phyloP scores from a whole-genome alignment of 2,113 vertebrate species.

The Tetrao urogallus region DNA sequence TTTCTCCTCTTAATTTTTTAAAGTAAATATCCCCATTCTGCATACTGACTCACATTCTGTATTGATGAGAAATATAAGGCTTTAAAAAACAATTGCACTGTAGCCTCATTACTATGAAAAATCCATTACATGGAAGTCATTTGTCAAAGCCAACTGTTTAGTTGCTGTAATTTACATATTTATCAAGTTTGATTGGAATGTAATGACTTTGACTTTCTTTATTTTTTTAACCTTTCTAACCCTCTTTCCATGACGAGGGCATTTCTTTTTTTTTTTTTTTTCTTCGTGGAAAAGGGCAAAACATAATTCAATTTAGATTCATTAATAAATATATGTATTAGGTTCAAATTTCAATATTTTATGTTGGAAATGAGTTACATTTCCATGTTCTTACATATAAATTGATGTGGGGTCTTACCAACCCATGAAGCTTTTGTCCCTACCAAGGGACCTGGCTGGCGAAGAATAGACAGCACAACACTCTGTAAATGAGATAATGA shows the following conservation, averaged over 20 bases:
- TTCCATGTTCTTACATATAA: neutral
- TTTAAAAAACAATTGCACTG: slow-evolving; percentile 82
- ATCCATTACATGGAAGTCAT: slow-evolving; percentile 85
- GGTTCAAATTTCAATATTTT: neutral
- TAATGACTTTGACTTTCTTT: slow-evolving; percentile 81
- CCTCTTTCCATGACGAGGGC: slow-evolving; percentile 50
- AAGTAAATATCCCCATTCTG: slow-evolving; percentile 19
- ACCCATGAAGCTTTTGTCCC: neutral
- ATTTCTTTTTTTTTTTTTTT: slow-evolving; percentile 29
- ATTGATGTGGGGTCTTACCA: neutral
- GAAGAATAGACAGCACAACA: neutral
- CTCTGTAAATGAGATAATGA: neutral
- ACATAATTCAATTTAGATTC: slow-evolving; percentile 64
- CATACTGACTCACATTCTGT: slow-evolving; percentile 29
- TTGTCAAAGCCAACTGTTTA: slow-evolving; percentile 87
- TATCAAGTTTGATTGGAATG: slow-evolving; percentile 89
- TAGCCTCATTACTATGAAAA: slow-evolving; percentile 85
- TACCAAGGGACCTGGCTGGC: neutral
- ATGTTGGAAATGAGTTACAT: neutral
- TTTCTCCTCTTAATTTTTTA: neutral
- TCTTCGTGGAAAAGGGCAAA: slow-evolving; percentile 57
- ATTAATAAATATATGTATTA: slow-evolving; percentile 11
- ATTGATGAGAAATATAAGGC: slow-evolving; percentile 66
- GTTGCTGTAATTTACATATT: slow-evolving; percentile 90
- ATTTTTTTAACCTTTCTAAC: slow-evolving; percentile 71